Evolutionary conservation across 2,888 invertebrate species (phyloP).

Genomic region (Phymatocera aterrima): DNA sequence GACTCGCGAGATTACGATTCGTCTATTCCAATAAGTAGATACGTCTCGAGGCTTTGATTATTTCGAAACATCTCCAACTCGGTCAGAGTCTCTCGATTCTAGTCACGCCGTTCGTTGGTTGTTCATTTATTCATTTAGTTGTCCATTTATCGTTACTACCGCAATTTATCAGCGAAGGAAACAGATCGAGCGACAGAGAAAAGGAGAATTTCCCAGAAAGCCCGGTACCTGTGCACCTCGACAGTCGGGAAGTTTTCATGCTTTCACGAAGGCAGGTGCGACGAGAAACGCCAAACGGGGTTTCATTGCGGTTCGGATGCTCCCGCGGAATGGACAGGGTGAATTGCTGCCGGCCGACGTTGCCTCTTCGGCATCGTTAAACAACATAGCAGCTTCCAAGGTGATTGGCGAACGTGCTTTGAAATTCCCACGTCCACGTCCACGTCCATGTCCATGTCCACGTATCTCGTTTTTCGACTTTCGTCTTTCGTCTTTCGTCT

Average conservation of each 20-base stretch:
- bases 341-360: background rate
- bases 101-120: background rate
- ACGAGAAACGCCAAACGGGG: background rate
- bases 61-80: background rate
- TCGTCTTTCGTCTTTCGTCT: background rate
- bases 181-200: too few species aligned
- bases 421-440: conserved; percentile 30
- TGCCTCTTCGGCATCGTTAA: conserved; percentile 8
- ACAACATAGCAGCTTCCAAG: background rate
- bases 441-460: conserved; percentile 8
- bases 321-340: background rate
- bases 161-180: too few species aligned
- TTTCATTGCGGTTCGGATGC: background rate
- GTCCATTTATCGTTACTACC: too few species aligned
- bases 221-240: too few species aligned
- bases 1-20: conserved; percentile 10
- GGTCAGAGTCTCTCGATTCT: background rate
- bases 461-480: background rate
- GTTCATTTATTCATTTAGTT: too few species aligned
- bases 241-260: background rate
- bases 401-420: background rate
- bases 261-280: background rate
- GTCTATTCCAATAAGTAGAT: background rate
- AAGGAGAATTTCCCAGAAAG: too few species aligned
- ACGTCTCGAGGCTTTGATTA: too few species aligned